These are phyloP conservation scores for Hyles vespertilio DNA, from an alignment of 1,140 invertebrate species.

Conservation along the genomic window DNA sequence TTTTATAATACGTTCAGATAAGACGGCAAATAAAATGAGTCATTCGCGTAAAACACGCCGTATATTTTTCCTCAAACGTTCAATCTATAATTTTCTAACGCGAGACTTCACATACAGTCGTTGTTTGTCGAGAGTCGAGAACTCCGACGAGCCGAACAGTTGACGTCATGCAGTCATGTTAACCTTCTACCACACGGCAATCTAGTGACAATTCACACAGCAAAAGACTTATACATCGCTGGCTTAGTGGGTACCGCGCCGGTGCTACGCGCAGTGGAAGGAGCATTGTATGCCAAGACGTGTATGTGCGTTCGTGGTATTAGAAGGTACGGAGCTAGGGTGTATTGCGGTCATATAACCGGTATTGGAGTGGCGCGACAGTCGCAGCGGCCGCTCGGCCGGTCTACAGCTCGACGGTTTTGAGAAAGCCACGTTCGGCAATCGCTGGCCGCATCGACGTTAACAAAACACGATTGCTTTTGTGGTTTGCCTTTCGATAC, in stretches of 20 bases:
- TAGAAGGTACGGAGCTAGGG: slow-evolving; percentile 35
- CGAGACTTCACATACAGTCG: slow-evolving; percentile 51
- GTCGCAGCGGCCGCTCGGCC: slow-evolving; percentile 60
- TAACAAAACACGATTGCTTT: slow-evolving; percentile 63
- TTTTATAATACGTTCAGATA: too few species aligned
- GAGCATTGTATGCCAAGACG: background rate
- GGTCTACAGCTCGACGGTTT: slow-evolving; percentile 56
- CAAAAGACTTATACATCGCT: slow-evolving; percentile 29
- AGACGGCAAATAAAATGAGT: background rate
- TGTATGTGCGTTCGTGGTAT: slow-evolving; percentile 6
- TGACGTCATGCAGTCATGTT: slow-evolving; percentile 68
- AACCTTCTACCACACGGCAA: slow-evolving; percentile 44
- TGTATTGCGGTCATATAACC: slow-evolving; percentile 72
- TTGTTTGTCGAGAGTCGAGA: slow-evolving; percentile 67
- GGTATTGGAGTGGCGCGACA: slow-evolving; percentile 62
- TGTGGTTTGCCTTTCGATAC: slow-evolving; percentile 40
- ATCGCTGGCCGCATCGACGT: slow-evolving; percentile 37
- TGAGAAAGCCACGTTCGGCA: slow-evolving; percentile 69
- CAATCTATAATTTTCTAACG: slow-evolving; percentile 56
- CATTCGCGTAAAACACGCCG: slow-evolving; percentile 8
- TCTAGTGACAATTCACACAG: slow-evolving; percentile 21
- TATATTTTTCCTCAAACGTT: slow-evolving; percentile 40
- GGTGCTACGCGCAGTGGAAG: background rate
- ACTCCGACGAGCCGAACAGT: slow-evolving; percentile 67
- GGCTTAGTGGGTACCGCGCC: slow-evolving; percentile 12